Evolutionary conservation across 1,140 invertebrate genomes (phyloP), one percentile per base, ranked within the genome.

Genomic region (Camponotus vicinus): DNA sequence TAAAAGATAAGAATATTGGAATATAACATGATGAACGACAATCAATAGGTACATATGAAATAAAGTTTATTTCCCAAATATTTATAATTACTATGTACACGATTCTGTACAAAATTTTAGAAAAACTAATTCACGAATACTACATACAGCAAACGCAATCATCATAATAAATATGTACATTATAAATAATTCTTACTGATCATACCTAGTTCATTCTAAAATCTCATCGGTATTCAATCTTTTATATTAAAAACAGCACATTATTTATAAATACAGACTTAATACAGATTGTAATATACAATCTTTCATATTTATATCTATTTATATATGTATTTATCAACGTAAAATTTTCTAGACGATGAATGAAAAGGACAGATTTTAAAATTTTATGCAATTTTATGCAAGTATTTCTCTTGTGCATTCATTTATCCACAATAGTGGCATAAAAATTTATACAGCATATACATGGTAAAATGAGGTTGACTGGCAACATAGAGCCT

Each of bases 81-180:
- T 90, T 87, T 73, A 79, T 88, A 85, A 86, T 87, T 37, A 45
- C 77, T 89, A 91, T 93, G 76, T 92, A 93, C 86, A 93, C 77
- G 75, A 90, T 91, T 91, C 85, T 93, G 92, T 93, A 91, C 91
- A 93, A 93, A 92, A 92, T 89, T 92, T 92, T 92, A 88, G 85
- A 91, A 91, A 91, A 86, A 90, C 86, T 89, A 91, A 90, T 82
- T 73, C 63, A 88, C 73, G 52, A 85, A 71, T 32, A 59, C 88
- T 91, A 93, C 66, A 66, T 80, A 85, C 69, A 86, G 86, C 86
- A 77, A 92, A 88, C 66, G 82, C 21, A 86, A 87, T 86, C 21
- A 85, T 70, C n/a, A 61, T 70, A 90, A 87, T 92, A 86, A 78
- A 87, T 93, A 93, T 93, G 70, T 93, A 93, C 91, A 93, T 88